These are phyloP conservation scores for Timema podura DNA, from an alignment of 2,888 invertebrate genomes.

Conservation along the genomic window DNA sequence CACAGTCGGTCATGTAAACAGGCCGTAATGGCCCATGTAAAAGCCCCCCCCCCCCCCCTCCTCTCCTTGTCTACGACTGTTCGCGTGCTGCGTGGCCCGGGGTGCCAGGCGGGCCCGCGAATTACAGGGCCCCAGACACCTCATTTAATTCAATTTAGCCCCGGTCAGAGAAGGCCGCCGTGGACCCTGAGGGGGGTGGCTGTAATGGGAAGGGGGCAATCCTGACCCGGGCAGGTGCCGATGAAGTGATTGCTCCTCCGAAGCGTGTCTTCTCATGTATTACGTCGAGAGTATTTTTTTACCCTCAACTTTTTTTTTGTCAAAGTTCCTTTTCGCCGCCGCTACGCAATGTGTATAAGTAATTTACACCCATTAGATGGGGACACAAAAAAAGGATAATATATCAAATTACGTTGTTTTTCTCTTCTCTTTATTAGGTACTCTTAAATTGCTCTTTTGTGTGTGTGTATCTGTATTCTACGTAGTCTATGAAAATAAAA, in stretches of 20 bases:
- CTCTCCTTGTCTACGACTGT: neutral
- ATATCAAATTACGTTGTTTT: too few species aligned
- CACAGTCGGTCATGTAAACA: too few species aligned
- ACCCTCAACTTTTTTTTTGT: neutral
- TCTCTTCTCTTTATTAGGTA: too few species aligned
- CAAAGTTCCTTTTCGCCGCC: neutral
- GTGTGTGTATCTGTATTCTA: too few species aligned
- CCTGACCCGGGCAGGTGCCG: slow-evolving; percentile 23
- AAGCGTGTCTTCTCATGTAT: neutral
- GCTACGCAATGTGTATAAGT: slow-evolving; percentile 12
- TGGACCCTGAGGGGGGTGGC: slow-evolving; percentile 4
- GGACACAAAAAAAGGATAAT: neutral
- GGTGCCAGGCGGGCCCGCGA: slow-evolving; percentile 21
- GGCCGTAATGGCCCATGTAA: too few species aligned
- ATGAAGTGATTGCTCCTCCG: slow-evolving; percentile 23
- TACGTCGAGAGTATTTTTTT: neutral
- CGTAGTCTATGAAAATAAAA: too few species aligned
- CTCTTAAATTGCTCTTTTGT: too few species aligned
- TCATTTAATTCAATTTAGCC: slow-evolving; percentile 30
- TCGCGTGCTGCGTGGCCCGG: slow-evolving; percentile 21
- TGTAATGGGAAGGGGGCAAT: neutral
- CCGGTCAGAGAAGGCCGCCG: neutral
- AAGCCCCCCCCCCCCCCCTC: too few species aligned
- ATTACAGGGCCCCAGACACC: slow-evolving; percentile 27
- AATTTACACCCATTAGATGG: slow-evolving; percentile 6